Evolutionary conservation across 53 echinoderm and acorn worm genomes (phyloP).

Genomic region (Stichopus horrens): DNA sequence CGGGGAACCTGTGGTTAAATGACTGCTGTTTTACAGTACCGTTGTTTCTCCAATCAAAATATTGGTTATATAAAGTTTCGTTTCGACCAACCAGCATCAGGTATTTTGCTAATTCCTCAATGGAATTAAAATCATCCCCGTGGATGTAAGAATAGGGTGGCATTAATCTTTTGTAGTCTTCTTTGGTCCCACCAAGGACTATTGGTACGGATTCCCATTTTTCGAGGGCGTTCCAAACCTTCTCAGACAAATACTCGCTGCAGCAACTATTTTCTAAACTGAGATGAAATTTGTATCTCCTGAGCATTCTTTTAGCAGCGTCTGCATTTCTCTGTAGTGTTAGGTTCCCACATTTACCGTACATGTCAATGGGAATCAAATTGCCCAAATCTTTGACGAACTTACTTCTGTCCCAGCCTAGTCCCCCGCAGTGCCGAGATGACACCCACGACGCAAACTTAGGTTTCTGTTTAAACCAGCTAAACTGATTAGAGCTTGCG

Average conservation of each 20-base stretch:
- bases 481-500: neutral
- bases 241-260: constrained; percentile 40
- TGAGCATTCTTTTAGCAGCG: neutral
- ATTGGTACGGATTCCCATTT: constrained; percentile 17
- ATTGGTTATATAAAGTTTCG: constrained; percentile 27
- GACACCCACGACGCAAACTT: constrained; percentile 29
- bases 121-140: constrained; percentile 38
- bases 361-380: constrained; percentile 30
- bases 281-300: constrained; percentile 32
- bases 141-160: constrained; percentile 39
- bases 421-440: constrained; percentile 16
- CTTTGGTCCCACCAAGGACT: constrained; percentile 20
- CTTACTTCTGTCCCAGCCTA: constrained; percentile 27
- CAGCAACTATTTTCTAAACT: constrained; percentile 44
- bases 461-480: constrained; percentile 23
- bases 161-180: constrained; percentile 13
- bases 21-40: constrained; percentile 9
- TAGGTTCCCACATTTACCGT: constrained; percentile 23
- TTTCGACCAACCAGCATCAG: neutral
- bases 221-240: constrained; percentile 17
- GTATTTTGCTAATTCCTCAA: constrained; percentile 31
- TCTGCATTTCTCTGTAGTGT: neutral
- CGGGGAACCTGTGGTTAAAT: neutral
- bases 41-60: constrained; percentile 31
- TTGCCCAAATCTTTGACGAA: constrained; percentile 26